phyloP scores from a whole-genome alignment of 2,113 vertebrate species.

The Pseudopodoces humilis region DNA sequence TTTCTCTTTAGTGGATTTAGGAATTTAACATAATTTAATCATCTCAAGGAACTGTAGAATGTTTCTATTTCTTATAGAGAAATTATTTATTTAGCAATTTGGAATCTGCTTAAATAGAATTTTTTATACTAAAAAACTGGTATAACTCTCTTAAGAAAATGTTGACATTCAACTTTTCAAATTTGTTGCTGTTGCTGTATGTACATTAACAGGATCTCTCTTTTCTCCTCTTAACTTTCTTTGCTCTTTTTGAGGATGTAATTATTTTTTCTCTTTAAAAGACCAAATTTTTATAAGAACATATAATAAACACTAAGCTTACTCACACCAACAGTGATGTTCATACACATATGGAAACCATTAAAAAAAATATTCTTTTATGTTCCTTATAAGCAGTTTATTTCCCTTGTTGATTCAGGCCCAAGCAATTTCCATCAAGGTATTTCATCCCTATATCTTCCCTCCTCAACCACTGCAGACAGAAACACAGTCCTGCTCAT shows the following conservation, averaged over 20 bases:
- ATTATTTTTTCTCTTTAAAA: neutral
- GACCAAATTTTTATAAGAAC: neutral
- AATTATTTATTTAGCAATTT: neutral
- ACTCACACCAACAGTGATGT: neutral
- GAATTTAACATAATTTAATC: neutral
- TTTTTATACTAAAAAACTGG: neutral
- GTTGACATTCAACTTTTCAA: neutral
- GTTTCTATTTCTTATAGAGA: neutral
- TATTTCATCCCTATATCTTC: neutral
- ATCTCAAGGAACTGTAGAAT: neutral
- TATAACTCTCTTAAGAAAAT: neutral
- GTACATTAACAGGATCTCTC: neutral
- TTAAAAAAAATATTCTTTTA: neutral
- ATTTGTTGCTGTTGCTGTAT: rapidly evolving
- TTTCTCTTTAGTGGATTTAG: neutral
- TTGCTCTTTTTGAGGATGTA: neutral
- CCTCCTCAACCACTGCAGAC: neutral
- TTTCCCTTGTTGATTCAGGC: neutral
- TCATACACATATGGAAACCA: neutral
- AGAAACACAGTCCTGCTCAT: neutral
- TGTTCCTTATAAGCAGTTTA: neutral
- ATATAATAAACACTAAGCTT: neutral
- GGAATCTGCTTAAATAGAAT: rapidly evolving
- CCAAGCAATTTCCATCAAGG: neutral
- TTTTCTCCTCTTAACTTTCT: neutral